Evolutionary conservation across 2,888 invertebrate species (phyloP), one percentile per base, ranked within the genome.

Genomic region (Mesoligia furuncula): DNA sequence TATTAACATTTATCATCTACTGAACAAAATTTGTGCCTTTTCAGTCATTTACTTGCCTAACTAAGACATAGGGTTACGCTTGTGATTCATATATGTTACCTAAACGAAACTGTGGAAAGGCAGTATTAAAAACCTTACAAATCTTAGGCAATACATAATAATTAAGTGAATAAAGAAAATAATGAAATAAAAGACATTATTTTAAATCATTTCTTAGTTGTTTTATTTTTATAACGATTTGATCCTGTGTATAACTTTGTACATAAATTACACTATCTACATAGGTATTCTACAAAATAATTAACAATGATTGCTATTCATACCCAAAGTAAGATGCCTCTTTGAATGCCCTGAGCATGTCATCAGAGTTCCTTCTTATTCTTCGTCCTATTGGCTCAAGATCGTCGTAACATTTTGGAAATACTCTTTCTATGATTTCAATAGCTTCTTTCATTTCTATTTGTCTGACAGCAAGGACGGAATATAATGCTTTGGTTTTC

Each of bases 371-470:
- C 79, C 98, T 97, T 85, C 98, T 97, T 83, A 98, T 96, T 83
- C 98, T 95, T 86, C 98, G 96, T 0, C 99, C 99, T 70, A 99
- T 97, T 0, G 99, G 99, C 92, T 99, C 99, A 88, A 99, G 96
- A 94, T 99, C 99, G 36, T 97, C 97, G 91, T 99, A 99, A 93
- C 99, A 99, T 92, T 98, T 98, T 0, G 98, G 97, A 94, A 99
- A 99, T 0, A 99, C 99, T 90, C 98, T 97, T 86, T 99, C 98
- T 42, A 99, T 98, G 0, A 98, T 98, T 48, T 97, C 97, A 27
- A 97, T 95, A 0, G 99, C 99, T 92, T 98, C 98, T 70, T 97
- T 96, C 79, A 97, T 95, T 0, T 97, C 96, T 31, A 99, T 97
- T 89, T 98, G 97, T 74, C 99, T 97, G 0, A 98, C 98, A 69